Conservation (phyloP, 2,888 invertebrate species). For the Agriopis aurantiaria region DNA sequence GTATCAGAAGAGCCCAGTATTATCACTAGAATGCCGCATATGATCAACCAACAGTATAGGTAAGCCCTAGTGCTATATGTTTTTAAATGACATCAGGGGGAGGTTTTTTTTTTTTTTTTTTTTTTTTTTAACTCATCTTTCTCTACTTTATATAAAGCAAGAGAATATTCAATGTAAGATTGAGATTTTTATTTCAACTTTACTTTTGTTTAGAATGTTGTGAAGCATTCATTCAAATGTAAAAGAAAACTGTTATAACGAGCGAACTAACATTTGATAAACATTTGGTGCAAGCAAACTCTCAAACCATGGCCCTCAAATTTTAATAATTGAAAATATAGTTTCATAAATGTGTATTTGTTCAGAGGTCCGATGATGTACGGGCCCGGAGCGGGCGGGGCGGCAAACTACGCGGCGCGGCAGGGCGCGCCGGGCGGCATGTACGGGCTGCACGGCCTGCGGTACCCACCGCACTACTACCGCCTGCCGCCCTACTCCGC, state of each 20-base stretch:
- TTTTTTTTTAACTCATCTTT: no score
- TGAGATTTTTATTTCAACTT: no score
- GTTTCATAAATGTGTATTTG: background rate
- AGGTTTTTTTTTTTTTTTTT: background rate
- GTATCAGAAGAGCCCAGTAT: constrained; percentile 80
- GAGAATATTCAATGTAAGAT: no score
- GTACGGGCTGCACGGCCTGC: constrained; percentile 56
- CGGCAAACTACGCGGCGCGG: constrained; percentile 65
- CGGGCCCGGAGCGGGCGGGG: constrained; percentile 46
- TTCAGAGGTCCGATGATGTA: constrained; percentile 79
- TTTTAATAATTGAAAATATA: no score
- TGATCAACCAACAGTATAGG: constrained; percentile 83
- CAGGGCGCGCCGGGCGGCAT: constrained; percentile 53
- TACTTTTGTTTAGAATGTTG: no score
- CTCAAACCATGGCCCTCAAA: no score
- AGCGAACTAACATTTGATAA: no score
- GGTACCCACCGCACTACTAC: constrained; percentile 66
- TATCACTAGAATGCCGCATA: constrained; percentile 84
- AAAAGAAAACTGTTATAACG: no score
- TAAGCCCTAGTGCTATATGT: constrained; percentile 40
- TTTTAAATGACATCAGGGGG: background rate
- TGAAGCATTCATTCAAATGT: no score
- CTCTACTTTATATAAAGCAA: no score
- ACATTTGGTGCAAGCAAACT: no score
- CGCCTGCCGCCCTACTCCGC: constrained; percentile 46